Conservation (phyloP, 2,113 vertebrate genomes). For the Dryoscopus gambensis region DNA sequence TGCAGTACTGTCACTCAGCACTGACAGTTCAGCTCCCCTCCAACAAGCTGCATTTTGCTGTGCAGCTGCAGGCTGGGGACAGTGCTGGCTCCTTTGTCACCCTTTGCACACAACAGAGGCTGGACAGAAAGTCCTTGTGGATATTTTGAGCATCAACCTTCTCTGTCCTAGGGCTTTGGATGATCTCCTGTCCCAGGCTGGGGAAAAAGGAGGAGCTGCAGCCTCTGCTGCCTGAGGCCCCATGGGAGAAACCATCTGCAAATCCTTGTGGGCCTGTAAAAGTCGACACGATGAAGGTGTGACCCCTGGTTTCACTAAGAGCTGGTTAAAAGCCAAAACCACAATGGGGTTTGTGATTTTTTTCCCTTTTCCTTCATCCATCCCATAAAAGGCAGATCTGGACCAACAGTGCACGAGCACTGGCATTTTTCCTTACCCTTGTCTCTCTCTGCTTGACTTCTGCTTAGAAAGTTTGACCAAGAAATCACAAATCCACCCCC, state of each 20-base stretch:
- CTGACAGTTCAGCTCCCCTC: background rate
- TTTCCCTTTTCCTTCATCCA: background rate
- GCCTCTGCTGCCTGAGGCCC: background rate
- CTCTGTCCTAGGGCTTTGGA: background rate
- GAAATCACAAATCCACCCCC: background rate
- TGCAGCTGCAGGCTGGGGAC: background rate
- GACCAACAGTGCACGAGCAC: background rate
- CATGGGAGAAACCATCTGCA: background rate
- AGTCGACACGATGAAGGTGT: background rate
- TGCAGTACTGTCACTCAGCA: background rate
- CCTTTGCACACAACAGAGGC: background rate
- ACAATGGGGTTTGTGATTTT: background rate
- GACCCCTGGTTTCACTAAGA: background rate
- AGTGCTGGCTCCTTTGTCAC: background rate
- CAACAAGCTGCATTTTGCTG: background rate
- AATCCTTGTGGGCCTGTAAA: background rate
- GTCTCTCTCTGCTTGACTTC: background rate
- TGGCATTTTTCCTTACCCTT: background rate
- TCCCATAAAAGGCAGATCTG: background rate
- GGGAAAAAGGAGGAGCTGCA: background rate
- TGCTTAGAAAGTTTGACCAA: background rate
- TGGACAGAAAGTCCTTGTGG: background rate
- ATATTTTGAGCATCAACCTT: background rate
- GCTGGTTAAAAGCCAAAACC: background rate
- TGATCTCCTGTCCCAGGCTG: background rate